Base-by-base conservation (phyloP, 1,140 invertebrate species). In the Leptinotarsa texana region DNA sequence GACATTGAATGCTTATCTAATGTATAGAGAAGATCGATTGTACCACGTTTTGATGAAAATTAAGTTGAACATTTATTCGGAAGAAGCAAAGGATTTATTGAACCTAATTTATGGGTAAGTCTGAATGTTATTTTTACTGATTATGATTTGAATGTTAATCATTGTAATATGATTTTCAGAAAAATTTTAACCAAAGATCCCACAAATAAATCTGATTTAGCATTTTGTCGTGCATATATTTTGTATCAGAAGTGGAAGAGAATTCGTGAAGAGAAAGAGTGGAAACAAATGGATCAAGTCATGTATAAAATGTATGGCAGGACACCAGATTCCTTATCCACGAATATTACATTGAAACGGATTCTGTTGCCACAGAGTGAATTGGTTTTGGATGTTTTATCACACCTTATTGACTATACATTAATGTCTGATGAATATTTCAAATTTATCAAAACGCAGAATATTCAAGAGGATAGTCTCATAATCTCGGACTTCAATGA, bases 201-300 rank as follows among this genome's bases (percentile, higher is more conserved):
- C 17, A 68, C 33, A 42, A 42, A 68, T n/a, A 61, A 68, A n/a
- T 61, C 73, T 27, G 77, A 78, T 71, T 27, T 75, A 15, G 71
- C 70, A 21, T 78, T 78, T 66, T 73, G 70, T 63, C 61, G 77
- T 57, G 68, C 67, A 13, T 78, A 78, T 24, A 73, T 78, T 11
- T 69, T 78, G 18, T 75, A 72, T 49, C 71, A 78, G 63, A 78
- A 75, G 49, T 78, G 77, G 77, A 78, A 78, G 65, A 63, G 63
- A 21, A 73, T 78, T 17, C 48, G 66, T 4, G 73, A 72, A 72
- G 5, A 63, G 21, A 73, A 77, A 49, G 73, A 74, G 15, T 74
- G 73, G 68, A 17, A 72, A 69, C n/a, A 62, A 63, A 74, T 77
- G 73, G 73, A 77, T 27, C 51, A 74, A 72, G 33, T 72, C 21